Evolutionary conservation across 2,888 invertebrate species (phyloP).

Genomic region (Merodon equestris): DNA sequence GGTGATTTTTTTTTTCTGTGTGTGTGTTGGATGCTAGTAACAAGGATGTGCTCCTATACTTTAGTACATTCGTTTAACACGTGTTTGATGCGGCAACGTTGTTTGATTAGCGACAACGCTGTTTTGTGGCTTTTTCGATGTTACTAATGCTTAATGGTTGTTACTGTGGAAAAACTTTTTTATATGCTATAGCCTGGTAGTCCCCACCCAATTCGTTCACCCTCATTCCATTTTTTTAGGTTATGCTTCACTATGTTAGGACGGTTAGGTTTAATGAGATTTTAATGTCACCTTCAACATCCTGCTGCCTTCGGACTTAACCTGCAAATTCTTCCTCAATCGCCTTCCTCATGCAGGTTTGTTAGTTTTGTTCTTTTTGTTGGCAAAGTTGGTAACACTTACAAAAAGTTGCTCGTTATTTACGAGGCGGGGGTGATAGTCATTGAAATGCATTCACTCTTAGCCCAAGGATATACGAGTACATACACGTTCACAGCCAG

Average conservation of each 20-base stretch:
- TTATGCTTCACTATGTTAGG: too few relatives aligned
- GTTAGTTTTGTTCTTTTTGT: slow-evolving; percentile 47
- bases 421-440: not conserved
- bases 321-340: slow-evolving; percentile 49
- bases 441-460: slow-evolving; percentile 4
- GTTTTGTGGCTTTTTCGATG: slow-evolving; percentile 34
- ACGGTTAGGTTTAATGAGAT: slow-evolving; percentile 69
- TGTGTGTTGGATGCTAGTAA: slow-evolving; percentile 26
- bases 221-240: too few relatives aligned
- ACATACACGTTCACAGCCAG: too few relatives aligned
- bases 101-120: slow-evolving; percentile 45
- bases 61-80: slow-evolving; percentile 38
- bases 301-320: slow-evolving; percentile 52
- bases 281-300: slow-evolving; percentile 70
- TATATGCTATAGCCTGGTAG: too few relatives aligned
- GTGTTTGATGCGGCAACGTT: slow-evolving; percentile 21
- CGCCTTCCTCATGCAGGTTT: too few relatives aligned
- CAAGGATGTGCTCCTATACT: slow-evolving; percentile 6
- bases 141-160: slow-evolving; percentile 50
- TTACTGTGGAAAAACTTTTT: not conserved
- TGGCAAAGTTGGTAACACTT: slow-evolving; percentile 38
- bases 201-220: too few relatives aligned
- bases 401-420: slow-evolving; percentile 30
- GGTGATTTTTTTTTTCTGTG: slow-evolving; percentile 63
- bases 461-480: too few relatives aligned